Conservation (phyloP, 2,113 vertebrate genomes). For the Chunga burmeisteri region DNA sequence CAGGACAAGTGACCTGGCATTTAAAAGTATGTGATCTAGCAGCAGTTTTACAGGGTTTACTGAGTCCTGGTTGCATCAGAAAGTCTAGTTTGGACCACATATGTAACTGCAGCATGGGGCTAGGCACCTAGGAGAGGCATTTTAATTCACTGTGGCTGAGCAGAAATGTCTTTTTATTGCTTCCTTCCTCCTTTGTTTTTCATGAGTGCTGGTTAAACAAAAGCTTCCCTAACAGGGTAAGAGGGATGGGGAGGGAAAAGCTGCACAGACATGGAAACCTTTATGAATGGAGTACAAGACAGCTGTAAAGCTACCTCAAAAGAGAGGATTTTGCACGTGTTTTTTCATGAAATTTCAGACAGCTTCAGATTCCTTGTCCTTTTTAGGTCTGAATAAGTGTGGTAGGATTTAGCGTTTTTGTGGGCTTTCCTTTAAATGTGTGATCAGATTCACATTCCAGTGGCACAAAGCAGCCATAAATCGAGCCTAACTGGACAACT, state of each 20-base stretch:
- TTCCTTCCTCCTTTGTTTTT: neutral
- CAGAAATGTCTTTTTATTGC: neutral
- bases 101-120: neutral
- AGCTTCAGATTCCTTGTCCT: neutral
- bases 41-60: neutral
- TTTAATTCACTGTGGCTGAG: neutral
- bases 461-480: neutral
- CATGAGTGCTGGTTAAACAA: neutral
- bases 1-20: neutral
- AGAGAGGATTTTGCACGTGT: neutral
- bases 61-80: neutral
- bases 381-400: neutral
- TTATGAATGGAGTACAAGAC: neutral
- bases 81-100: neutral
- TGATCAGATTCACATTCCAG: neutral
- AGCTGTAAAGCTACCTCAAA: neutral
- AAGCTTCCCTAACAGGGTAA: neutral
- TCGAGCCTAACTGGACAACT: neutral
- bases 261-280: neutral
- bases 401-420: neutral
- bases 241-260: neutral
- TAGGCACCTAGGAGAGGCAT: neutral
- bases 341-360: neutral
- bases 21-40: neutral
- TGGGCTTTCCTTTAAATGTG: neutral